Base-by-base conservation (phyloP, 1,140 invertebrate genomes). In the Sarcophaga bullata region DNA sequence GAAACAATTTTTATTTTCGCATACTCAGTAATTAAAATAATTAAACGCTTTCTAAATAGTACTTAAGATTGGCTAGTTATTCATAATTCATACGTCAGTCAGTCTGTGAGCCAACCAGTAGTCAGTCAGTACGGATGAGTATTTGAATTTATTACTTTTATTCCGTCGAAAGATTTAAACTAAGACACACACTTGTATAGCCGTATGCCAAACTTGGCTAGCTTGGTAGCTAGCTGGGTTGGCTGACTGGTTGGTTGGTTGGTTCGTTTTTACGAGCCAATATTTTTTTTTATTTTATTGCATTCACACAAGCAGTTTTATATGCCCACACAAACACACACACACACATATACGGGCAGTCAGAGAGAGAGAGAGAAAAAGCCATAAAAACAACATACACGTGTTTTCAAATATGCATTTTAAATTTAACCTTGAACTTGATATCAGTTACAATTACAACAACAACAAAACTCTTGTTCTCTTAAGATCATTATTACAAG, bases 391-490 rank as follows among this genome's bases (percentile, higher is more conserved):
- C 25, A 37, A 37, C 25, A 19, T 78, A 78, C 75, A 78, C 75
- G 75, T 37, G 25, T 52, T 78, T 78, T 78, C 48, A 78, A 78
- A 78, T 78, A 50, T 78, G 75, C 75, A 78, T 78, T 78, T 78
- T 50, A 78, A 78, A 78, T 52, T 17, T 50, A 50, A 78, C 75
- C 75, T 78, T 78, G 75, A 78, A 78, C 75, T 78, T 78, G 75
- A 78, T 78, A 78, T 78, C 50, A 78, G 75, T 78, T 78, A 25
- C 62, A 68, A 68, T 2, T 10, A 68, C n/a, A 25, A 25, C 62
- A 19, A 17, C n/a, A 19, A 25, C 17, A 68, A 68, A 8, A 68
- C 54, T 37, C 25, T 37, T 37, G 25, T 4, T 37, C 25, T 37
- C 25, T 37, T n/a, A 19, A 68, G 62, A 68, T 68, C 62, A 68